These are phyloP conservation scores for Cyanocitta stelleri DNA, from an alignment of 2,113 vertebrate genomes.

Conservation along the genomic window DNA sequence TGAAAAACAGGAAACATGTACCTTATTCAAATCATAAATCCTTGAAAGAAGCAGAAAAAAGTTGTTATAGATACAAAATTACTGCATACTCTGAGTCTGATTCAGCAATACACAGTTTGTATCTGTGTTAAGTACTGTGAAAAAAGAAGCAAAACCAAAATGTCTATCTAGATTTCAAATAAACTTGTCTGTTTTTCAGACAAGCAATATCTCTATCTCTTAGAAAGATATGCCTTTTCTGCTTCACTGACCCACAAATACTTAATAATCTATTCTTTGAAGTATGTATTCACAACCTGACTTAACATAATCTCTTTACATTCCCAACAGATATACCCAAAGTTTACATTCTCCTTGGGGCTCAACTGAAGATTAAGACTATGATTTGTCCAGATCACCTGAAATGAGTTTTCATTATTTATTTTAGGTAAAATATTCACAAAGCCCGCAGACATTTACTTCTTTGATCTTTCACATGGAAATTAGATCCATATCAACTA, in stretches of 20 bases:
- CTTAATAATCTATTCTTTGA: not conserved
- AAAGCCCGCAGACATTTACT: not conserved
- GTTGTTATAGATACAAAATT: not conserved
- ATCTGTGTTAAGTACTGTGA: not conserved
- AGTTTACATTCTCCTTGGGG: not conserved
- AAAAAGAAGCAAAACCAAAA: not conserved
- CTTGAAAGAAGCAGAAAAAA: not conserved
- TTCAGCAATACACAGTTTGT: not conserved
- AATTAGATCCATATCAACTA: not conserved
- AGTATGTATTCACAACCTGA: not conserved
- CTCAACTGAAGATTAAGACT: not conserved
- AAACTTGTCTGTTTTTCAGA: not conserved
- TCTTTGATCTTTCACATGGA: not conserved
- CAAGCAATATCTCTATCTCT: not conserved
- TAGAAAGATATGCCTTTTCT: not conserved
- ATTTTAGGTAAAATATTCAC: not conserved
- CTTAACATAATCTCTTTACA: not conserved
- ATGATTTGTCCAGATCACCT: not conserved
- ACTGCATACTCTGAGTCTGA: not conserved
- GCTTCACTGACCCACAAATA: not conserved
- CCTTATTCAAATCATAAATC: not conserved
- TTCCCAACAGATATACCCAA: not conserved
- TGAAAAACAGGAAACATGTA: not conserved
- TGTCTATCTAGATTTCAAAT: not conserved
- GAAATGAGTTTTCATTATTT: not conserved